Conservation (phyloP, 2,888 invertebrate species). For the Mimumesa dahlbomi region DNA sequence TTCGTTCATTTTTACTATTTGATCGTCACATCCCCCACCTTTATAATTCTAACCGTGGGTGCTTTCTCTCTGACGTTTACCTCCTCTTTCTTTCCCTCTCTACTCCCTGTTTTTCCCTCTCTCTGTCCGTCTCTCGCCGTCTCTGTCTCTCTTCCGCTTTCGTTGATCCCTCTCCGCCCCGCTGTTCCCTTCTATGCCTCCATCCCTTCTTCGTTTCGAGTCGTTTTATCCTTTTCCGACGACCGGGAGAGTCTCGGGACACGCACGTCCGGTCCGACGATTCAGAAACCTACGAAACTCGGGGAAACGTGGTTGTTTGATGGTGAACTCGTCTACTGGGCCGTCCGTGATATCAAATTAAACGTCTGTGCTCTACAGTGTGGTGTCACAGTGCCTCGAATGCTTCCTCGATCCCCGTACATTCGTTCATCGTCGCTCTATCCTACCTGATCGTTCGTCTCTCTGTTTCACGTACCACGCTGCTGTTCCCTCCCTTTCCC, state of each 20-base stretch:
- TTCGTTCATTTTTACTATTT: no score
- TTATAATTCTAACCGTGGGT: background rate
- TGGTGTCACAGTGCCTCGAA: conserved; percentile 23
- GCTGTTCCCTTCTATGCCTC: background rate
- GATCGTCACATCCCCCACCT: background rate
- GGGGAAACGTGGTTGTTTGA: conserved; percentile 57
- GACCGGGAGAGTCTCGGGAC: conserved; percentile 41
- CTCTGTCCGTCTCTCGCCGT: background rate
- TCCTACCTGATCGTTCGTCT: background rate
- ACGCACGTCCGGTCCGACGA: conserved; percentile 56
- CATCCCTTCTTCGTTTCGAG: background rate
- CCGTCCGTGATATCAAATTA: conserved; percentile 19
- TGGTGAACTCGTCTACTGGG: conserved; percentile 25
- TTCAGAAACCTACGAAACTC: conserved; percentile 59
- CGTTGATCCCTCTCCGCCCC: background rate
- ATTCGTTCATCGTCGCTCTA: no score
- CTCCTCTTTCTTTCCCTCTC: conserved; percentile 26
- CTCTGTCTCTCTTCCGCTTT: background rate
- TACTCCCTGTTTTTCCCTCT: conserved; percentile 14
- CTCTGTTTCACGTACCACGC: conserved; percentile 7
- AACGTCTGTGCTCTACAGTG: conserved; percentile 28
- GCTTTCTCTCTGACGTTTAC: background rate
- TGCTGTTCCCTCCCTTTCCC: background rate
- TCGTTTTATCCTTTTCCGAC: conserved; percentile 47
- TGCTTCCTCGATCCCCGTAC: no score